Evolutionary conservation across 2,113 vertebrate genomes (phyloP).

Genomic region (Mungos mungo): DNA sequence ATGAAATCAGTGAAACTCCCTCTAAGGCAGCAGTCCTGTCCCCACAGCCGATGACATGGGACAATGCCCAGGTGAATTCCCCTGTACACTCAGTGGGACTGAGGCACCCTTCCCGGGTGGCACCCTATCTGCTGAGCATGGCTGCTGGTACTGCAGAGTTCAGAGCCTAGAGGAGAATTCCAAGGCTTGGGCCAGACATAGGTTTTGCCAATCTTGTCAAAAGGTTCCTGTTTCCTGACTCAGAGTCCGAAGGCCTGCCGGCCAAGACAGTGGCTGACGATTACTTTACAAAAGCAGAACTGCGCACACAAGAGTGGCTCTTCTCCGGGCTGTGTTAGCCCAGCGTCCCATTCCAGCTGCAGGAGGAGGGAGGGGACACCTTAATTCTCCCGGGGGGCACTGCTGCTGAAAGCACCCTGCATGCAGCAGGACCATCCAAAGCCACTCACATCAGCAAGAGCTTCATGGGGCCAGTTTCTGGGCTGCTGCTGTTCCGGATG

Average conservation of each 20-base stretch:
- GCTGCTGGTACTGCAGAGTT: not conserved
- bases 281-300: not conserved
- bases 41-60: not conserved
- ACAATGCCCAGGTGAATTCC: not conserved
- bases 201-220: constrained; percentile 4
- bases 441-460: not conserved
- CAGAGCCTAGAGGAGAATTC: not conserved
- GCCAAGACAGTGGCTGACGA: not conserved
- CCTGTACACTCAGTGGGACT: not conserved
- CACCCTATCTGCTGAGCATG: not conserved
- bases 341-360: not conserved
- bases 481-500: not conserved
- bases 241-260: not conserved
- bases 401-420: not conserved
- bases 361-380: not conserved
- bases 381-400: not conserved
- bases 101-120: not conserved
- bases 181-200: not conserved
- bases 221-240: not conserved
- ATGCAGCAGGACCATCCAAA: not conserved
- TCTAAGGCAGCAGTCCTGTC: not conserved
- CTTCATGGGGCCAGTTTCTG: not conserved
- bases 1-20: not conserved
- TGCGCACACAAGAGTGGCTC: not conserved
- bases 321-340: not conserved